These are phyloP conservation scores for Acanthococcus lagerstroemiae DNA, from an alignment of 2,888 invertebrate genomes.

Conservation along the genomic window DNA sequence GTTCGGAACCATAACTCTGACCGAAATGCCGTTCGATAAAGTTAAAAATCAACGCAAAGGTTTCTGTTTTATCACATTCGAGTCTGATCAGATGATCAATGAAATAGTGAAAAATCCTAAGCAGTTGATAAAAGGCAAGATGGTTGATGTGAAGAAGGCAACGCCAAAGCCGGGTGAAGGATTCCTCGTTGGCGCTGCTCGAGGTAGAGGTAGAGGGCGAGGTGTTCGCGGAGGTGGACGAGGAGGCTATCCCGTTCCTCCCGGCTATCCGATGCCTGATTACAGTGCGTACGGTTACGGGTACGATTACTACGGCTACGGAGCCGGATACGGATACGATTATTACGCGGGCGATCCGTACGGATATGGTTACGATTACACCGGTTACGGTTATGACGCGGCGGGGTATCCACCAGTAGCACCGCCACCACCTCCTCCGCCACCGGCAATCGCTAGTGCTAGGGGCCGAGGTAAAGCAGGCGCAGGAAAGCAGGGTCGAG, in stretches of 20 bases:
- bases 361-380: constrained; percentile 30
- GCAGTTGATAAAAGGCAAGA: constrained; percentile 81
- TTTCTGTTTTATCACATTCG: constrained; percentile 96
- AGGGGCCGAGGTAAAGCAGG: constrained; percentile 24
- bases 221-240: constrained; percentile 53
- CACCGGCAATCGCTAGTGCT: constrained; percentile 10
- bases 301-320: constrained; percentile 67
- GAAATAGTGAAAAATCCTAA: constrained; percentile 84
- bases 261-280: constrained; percentile 34
- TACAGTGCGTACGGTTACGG: constrained; percentile 53
- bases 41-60: constrained; percentile 92
- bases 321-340: constrained; percentile 43
- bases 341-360: constrained; percentile 30
- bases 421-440: constrained; percentile 22
- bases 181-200: constrained; percentile 51
- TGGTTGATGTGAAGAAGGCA: constrained; percentile 90
- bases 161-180: constrained; percentile 55
- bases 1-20: constrained; percentile 85
- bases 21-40: constrained; percentile 96
- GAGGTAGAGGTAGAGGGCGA: constrained; percentile 50
- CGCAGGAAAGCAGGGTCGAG: constrained; percentile 23
- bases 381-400: constrained; percentile 26
- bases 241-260: constrained; percentile 37
- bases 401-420: constrained; percentile 28
- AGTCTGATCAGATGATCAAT: constrained; percentile 87